A percentile compares a stretch with the other conserved stretches of the same genome.
phyloP scores from a whole-genome alignment of 1,140 invertebrate genomes.

The Hyphantria cunea region DNA sequence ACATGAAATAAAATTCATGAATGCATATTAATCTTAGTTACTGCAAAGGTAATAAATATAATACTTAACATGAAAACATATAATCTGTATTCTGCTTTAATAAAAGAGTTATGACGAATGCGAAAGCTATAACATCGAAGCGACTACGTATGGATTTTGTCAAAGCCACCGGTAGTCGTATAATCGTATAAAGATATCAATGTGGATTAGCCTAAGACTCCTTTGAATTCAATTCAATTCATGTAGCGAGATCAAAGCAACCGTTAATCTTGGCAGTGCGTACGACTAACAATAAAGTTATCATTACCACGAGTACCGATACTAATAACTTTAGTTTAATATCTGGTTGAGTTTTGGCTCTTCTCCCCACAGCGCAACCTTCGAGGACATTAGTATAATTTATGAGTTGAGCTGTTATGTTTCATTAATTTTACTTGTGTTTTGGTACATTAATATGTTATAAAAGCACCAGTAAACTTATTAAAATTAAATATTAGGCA shows the following conservation, averaged over 20 bases:
- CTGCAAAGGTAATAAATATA: conserved; percentile 39
- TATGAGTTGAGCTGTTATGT: conserved; percentile 37
- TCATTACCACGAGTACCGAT: conserved; percentile 23
- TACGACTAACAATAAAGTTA: conserved; percentile 41
- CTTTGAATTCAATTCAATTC: conserved; percentile 46
- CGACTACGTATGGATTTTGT: conserved; percentile 33
- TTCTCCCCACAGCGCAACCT: conserved; percentile 25
- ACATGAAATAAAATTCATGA: conserved; percentile 20
- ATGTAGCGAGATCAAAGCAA: conserved; percentile 58
- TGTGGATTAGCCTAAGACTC: conserved; percentile 50
- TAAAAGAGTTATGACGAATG: conserved; percentile 37
- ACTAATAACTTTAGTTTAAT: conserved; percentile 35
- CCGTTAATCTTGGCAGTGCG: conserved; percentile 48
- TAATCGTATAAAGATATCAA: conserved; percentile 66
- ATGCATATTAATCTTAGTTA: conserved; percentile 18
- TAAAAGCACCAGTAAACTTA: conserved; percentile 1
- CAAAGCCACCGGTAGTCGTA: conserved; percentile 29
- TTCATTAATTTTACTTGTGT: conserved; percentile 43
- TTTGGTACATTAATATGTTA: conserved; percentile 32
- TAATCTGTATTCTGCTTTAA: conserved; percentile 17
- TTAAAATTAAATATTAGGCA: too few species aligned
- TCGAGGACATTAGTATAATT: conserved; percentile 38
- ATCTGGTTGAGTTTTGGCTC: conserved; percentile 28
- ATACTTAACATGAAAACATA: conserved; percentile 46
- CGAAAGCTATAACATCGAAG: conserved; percentile 35